Base-by-base conservation (phyloP, 1,140 invertebrate genomes). In the Melanaphis sacchari region DNA sequence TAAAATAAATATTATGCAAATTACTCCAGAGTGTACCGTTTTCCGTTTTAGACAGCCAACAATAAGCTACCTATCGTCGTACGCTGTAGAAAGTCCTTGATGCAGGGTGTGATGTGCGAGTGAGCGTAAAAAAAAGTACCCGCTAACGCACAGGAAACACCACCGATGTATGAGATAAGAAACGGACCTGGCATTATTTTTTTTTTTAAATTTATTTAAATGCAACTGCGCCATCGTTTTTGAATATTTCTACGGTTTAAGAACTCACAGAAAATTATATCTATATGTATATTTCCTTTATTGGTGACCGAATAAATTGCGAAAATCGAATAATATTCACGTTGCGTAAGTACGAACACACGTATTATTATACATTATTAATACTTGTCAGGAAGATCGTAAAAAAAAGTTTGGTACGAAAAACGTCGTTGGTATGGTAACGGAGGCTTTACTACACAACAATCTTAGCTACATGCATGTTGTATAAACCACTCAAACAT, bases 1-100 rank as follows among this genome's bases (percentile, higher is more conserved):
- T 76, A 76, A 76, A 76, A 76, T 76, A 76, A 76, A 76, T 76
- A 76, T 76, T 76, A 76, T 76, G 59, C 59, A 15, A 76, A 76
- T 76, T 76, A 76, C 59, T 76, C 59, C 59, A 18, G 59, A 76
- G 59, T n/a, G 59, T 76, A 76, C 59, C 59, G 59, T 76, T 76
- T 76, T 36, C 31, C 59, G 59, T 76, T 76, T 76, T n/a, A 31
- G 31, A n/a, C 59, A 31, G 11, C 59, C 59, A 4, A n/a, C 59
- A 76, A 76, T 66, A 66, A 66, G n/a, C 11, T 66, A 66, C 31
- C 59, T 18, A 66, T n/a, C 59, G 59, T n/a, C 59, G 59, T 76
- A 66, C 59, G 31, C 54, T 59, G 54, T 31, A 15, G 31, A 15
- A 76, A 76, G 31, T 59, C 54, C 54, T 59, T 31, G 31, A 18